These are phyloP conservation scores for Corydoras maculifer DNA, from an alignment of 2,113 vertebrate genomes.

Conservation along the genomic window DNA sequence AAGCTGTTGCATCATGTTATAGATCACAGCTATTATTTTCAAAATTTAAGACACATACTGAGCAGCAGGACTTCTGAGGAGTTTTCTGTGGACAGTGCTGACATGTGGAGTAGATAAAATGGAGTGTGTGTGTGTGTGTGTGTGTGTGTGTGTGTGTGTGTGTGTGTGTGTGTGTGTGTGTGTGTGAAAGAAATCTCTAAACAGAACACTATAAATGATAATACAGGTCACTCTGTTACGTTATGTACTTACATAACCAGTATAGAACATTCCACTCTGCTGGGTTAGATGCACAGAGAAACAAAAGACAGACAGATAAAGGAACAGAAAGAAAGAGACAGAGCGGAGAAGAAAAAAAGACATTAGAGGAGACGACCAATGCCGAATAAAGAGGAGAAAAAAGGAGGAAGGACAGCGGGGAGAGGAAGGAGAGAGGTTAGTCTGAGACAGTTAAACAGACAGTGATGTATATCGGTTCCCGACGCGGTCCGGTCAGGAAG, in stretches of 20 bases:
- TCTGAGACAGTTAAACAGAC: constrained; percentile 48
- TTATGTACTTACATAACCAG: constrained; percentile 82
- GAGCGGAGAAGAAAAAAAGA: constrained; percentile 23
- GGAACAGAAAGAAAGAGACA: constrained; percentile 23
- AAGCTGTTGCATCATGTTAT: too few species aligned
- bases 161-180: neutral
- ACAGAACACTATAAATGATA: neutral
- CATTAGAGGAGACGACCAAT: constrained; percentile 25
- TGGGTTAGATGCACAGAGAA: constrained; percentile 42
- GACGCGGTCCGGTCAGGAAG: neutral
- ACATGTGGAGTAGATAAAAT: too few species aligned
- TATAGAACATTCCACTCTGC: constrained; percentile 87
- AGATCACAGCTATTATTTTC: too few species aligned
- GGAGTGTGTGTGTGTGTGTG: too few species aligned
- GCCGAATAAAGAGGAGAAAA: constrained; percentile 23
- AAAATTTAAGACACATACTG: too few species aligned
- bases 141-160: neutral
- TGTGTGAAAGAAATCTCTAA: neutral
- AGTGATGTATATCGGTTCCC: constrained; percentile 4
- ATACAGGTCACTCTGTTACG: constrained; percentile 17
- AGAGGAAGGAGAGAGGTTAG: constrained; percentile 53
- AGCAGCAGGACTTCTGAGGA: too few species aligned
- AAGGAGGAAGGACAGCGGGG: neutral
- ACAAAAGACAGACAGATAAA: constrained; percentile 54
- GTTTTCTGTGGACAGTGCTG: too few species aligned